Evolutionary conservation across 1,140 invertebrate genomes (phyloP).

Genomic region (Zaprionus lachaisei): DNA sequence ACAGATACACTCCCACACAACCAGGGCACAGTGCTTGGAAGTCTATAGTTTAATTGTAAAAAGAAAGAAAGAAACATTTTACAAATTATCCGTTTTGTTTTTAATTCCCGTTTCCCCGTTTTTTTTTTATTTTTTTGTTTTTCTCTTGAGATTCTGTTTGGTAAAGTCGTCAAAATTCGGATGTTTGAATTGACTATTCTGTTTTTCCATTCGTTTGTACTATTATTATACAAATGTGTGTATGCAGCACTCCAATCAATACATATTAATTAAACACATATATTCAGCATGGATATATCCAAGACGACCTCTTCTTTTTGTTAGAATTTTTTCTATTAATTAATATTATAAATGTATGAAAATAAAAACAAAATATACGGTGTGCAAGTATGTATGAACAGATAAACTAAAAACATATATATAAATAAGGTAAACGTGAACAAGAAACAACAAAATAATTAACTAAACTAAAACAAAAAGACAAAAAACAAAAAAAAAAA

Average conservation of each 20-base stretch:
- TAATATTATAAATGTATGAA: conserved; percentile 63
- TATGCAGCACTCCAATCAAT: conserved; percentile 35
- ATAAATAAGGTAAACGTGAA: conserved; percentile 48
- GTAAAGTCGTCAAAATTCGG: not conserved
- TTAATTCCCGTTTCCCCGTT: not conserved
- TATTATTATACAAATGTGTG: conserved; percentile 42
- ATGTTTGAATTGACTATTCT: not conserved
- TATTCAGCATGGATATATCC: conserved; percentile 53
- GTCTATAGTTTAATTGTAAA: conserved; percentile 61
- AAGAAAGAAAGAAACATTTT: conserved; percentile 35
- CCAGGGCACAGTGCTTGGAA: conserved; percentile 68
- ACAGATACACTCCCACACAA: conserved; percentile 22
- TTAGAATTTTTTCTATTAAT: conserved; percentile 79
- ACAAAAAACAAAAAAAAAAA: conserved; percentile 33
- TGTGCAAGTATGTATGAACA: conserved; percentile 48
- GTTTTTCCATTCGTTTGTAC: conserved; percentile 49
- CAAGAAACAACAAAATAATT: conserved; percentile 6
- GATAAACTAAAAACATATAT: conserved; percentile 57
- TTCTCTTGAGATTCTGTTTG: conserved; percentile 7
- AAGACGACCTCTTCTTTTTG: conserved; percentile 76
- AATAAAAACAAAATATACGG: conserved; percentile 31
- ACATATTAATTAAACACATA: conserved; percentile 18
- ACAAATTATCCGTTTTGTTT: conserved; percentile 6
- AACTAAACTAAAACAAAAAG: conserved; percentile 31
- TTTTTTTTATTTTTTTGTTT: conserved; percentile 33